Percentiles rank a stretch among this genome's conserved stretches.
phyloP scores from a whole-genome alignment of 2,797 vertebrate species.

The Amblyopsis hoosieri region DNA sequence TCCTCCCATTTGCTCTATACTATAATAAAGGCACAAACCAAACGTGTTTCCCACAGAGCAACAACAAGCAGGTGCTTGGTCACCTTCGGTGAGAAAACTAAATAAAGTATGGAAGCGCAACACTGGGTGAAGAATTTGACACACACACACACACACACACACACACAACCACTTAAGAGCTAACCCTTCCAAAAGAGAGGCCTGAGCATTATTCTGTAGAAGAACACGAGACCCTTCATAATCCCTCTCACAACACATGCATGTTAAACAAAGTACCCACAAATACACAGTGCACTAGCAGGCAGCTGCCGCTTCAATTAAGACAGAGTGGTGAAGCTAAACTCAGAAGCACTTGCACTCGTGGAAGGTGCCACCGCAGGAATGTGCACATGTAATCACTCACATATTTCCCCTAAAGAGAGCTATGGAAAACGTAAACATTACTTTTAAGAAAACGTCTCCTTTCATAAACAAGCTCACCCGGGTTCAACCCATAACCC shows the following conservation, averaged over 20 bases:
- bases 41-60: constrained; percentile 32
- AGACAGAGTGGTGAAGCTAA: neutral
- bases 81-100: constrained; percentile 14
- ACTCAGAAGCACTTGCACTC: constrained; percentile 45
- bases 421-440: constrained; percentile 47
- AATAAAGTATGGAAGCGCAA: constrained; percentile 11
- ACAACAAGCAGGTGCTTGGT: constrained; percentile 49
- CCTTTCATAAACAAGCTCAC: constrained; percentile 57
- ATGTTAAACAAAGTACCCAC: constrained; percentile 22
- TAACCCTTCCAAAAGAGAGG: no score
- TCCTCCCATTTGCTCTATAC: constrained; percentile 36
- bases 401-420: constrained; percentile 51
- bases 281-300: constrained; percentile 37
- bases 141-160: neutral
- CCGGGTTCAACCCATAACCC: constrained; percentile 3
- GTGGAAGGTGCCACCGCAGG: constrained; percentile 57
- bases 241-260: constrained; percentile 14
- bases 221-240: neutral
- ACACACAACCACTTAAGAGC: no score
- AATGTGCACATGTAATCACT: constrained; percentile 64
- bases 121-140: constrained; percentile 2
- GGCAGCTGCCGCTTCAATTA: neutral
- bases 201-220: neutral
- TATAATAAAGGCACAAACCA: constrained; percentile 8
- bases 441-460: constrained; percentile 58